phyloP scores from a whole-genome alignment of 1,140 invertebrate genomes.

The Drosophila arizonae region DNA sequence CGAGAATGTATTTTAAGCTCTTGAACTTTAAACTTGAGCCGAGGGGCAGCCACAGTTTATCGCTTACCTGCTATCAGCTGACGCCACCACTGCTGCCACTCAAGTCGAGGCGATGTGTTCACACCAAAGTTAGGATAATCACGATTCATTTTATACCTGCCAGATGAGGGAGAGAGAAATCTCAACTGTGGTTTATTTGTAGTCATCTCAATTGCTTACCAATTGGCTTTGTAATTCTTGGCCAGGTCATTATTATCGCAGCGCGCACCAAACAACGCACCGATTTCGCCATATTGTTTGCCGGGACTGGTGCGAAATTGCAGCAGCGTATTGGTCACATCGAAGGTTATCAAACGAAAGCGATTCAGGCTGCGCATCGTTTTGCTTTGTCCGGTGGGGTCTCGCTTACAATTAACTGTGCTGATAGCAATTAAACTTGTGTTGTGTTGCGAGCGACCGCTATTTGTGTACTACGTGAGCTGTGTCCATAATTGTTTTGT shows the following conservation, averaged over 20 bases:
- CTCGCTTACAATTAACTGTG: background rate
- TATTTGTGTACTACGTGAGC: constrained; percentile 36
- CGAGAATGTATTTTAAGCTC: constrained; percentile 9
- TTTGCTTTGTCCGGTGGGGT: constrained; percentile 27
- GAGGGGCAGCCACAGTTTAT: constrained; percentile 14
- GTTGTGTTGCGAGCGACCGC: constrained; percentile 26
- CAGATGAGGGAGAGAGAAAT: background rate
- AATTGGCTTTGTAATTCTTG: constrained; percentile 86
- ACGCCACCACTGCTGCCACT: constrained; percentile 93
- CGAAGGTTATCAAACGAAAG: constrained; percentile 91
- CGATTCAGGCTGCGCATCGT: constrained; percentile 82
- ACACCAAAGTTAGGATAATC: constrained; percentile 92
- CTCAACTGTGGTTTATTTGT: background rate
- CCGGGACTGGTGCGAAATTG: constrained; percentile 88
- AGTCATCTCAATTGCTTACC: constrained; percentile 68
- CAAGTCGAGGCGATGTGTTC: constrained; percentile 84
- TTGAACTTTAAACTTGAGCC: constrained; percentile 33
- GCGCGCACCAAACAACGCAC: constrained; percentile 87
- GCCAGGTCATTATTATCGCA: constrained; percentile 85
- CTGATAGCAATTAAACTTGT: constrained; percentile 14
- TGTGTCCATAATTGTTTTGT: constrained; percentile 40
- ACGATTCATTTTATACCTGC: constrained; percentile 84
- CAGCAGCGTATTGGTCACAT: constrained; percentile 93
- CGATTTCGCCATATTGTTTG: constrained; percentile 89
- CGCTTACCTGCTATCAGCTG: constrained; percentile 74